phyloP scores from a whole-genome alignment of 2,797 vertebrate genomes.

The Tragopan temminckii region DNA sequence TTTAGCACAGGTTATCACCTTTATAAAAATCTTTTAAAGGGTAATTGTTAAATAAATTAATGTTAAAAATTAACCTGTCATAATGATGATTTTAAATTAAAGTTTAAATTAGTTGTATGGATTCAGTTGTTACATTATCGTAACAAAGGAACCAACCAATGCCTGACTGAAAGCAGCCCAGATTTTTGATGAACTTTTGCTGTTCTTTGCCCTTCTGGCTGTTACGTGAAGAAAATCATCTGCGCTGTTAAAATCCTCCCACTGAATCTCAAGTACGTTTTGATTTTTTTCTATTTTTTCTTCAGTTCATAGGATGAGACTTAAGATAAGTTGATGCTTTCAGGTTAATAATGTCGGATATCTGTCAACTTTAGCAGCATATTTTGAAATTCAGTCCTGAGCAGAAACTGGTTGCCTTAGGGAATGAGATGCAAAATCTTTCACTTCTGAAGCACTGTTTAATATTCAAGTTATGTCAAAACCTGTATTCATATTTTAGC shows the following conservation, averaged over 20 bases:
- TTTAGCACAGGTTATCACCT: not conserved
- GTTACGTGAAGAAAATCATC: constrained; percentile 47
- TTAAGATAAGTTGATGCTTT: constrained; percentile 41
- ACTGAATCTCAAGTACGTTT: constrained; percentile 21
- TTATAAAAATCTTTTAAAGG: not conserved
- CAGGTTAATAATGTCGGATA: constrained; percentile 56
- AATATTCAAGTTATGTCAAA: not conserved
- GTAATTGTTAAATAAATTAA: not conserved
- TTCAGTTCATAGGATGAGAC: constrained; percentile 15
- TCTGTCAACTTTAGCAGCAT: constrained; percentile 7
- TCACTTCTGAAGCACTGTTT: not conserved
- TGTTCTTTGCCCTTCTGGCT: constrained; percentile 33
- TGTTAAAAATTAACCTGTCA: not conserved
- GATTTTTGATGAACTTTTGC: constrained; percentile 44
- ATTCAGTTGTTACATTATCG: not conserved
- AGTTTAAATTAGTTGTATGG: not conserved
- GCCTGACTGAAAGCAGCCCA: not conserved
- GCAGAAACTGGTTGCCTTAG: not conserved
- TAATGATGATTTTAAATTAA: not conserved
- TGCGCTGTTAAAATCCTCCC: constrained; percentile 35
- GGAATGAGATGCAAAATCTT: constrained; percentile 55
- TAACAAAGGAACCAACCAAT: not conserved
- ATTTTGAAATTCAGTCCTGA: constrained; percentile 29
- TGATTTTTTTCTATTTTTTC: not conserved
- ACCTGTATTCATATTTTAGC: not conserved